Evolutionary conservation across 2,797 vertebrate species (phyloP), one percentile per base, ranked within the genome.

Genomic region (Protosalanx chinensis): DNA sequence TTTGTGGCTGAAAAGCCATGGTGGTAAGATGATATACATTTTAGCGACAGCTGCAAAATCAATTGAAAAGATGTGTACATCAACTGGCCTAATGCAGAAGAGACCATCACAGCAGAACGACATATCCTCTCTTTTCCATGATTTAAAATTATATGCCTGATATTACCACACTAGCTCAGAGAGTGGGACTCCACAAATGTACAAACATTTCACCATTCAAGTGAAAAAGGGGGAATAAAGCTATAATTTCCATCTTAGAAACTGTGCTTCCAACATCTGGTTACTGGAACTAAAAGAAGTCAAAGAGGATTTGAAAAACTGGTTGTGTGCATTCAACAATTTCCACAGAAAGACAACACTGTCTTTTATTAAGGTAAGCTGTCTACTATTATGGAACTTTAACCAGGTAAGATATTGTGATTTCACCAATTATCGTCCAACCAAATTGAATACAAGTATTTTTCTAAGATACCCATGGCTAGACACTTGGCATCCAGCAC

Each of bases 311-410:
- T 59, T 63, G 32, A 41, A 20, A 35, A 30, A 59, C 53, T 20
- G 58, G 76, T 68, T 80, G 78, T 82, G 72, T 85, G 86, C 85
- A 85, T 78, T 84, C 63, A 58, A 58, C 41, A 8, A 65, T 64
- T 71, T 32, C 12, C 7, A 72, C 71, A 79, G 79, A 84, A 84
- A 88, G 89, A 85, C 85, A 86, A 86, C 80, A 30, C 58, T 77
- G 61, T 27, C 23, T 27, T 27, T 27, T 27, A 27, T 27, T 27
- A 27, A 73, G 79, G 79, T 61, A 57, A 72, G 70, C 58, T 29
- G 16, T 61, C 81, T 53, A 76, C 41, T 63, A 75, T 81, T 46
- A 37, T 67, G 76, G 74, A 68, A 77, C 77, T 67, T 37, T 63
- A 76, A 65, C 29, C 73, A 59, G 67, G 58, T 82, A 79, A 71